phyloP scores from a whole-genome alignment of 2,888 invertebrate genomes.

The Rhabditophanes sp. region DNA sequence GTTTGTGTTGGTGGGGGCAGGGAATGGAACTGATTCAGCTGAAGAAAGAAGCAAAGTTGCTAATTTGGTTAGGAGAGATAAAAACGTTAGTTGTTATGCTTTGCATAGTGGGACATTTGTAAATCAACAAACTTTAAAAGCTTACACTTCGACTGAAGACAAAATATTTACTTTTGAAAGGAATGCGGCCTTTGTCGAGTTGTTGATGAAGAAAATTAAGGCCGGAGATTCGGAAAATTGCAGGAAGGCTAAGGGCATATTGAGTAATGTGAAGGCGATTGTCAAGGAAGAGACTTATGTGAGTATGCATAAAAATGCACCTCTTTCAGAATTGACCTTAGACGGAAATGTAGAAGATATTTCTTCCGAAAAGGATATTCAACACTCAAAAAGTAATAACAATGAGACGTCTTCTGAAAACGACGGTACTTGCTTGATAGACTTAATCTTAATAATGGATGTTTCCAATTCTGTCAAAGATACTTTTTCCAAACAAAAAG shows the following conservation, averaged over 20 bases:
- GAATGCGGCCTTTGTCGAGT: conserved; percentile 21
- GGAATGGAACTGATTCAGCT: conserved; percentile 9
- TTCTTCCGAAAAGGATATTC: no score
- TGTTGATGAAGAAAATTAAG: conserved; percentile 12
- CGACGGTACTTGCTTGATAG: conserved; percentile 20
- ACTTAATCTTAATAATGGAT: conserved; percentile 26
- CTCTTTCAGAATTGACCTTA: no score
- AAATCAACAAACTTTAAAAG: conserved; percentile 10
- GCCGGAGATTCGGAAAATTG: conserved; percentile 8
- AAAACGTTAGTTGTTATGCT: conserved; percentile 11
- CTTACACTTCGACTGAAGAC: conserved; percentile 13
- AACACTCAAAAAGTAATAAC: no score
- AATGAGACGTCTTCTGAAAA: conserved; percentile 5
- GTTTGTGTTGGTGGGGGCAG: conserved; percentile 25
- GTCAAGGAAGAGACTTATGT: no score
- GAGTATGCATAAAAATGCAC: no score
- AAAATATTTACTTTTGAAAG: conserved; percentile 21
- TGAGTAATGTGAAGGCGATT: no score
- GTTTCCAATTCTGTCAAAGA: conserved; percentile 24
- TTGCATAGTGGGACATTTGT: conserved; percentile 15
- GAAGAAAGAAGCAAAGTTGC: conserved; percentile 12
- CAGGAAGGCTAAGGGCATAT: no score
- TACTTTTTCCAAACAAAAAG: conserved; percentile 26
- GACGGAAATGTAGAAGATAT: no score
- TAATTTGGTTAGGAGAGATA: conserved; percentile 9